Evolutionary conservation across 2,797 vertebrate species (phyloP), one percentile per base, ranked within the genome.

Genomic region (Phataginus tetradactyla): DNA sequence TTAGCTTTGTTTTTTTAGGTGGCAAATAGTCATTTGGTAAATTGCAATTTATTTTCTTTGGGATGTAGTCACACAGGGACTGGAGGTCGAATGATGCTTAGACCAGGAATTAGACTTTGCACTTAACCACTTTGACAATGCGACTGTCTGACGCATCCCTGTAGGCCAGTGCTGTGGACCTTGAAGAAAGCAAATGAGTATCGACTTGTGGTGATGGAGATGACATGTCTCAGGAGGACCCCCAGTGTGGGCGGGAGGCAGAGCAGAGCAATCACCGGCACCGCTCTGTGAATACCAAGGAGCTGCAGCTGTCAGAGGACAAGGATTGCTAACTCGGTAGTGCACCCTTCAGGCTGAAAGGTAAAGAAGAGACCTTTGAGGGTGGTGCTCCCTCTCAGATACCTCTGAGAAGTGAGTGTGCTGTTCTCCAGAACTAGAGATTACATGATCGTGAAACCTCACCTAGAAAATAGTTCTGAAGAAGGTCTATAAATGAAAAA

Each of bases 121-220:
- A 0, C 53, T 97, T 96, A 97, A 90, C 59, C 88, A 96, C 85
- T 92, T 34, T 96, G 81, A 91, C 91, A 96, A 61, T 0, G 20
- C 93, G 55, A 55, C 37, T 68, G 79, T 94, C 94, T 95, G 72
- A 81, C 81, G 68, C 14, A 83, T 53, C 29, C 15, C 17, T 71
- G 61, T 1, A 29, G 94, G 90, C 83, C 85, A 77, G 95, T 42
- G 51, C 90, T 94, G 49, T 0, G 78, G 97, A 97, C 92, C 93
- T 95, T 95, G 96, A 98, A 97, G 94, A 95, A 97, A 98, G 87
- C 71, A 96, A 98, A 98, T 97, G 71, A 97, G 15, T 98, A 98
- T 98, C 0, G 21, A 97, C 94, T 96, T 71, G 57, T 63, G 75
- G 78, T 59, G 95, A 95, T 86, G 83, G 95, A 97, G 91, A 97